These are phyloP conservation scores for Rotaria socialis DNA, from an alignment of 2,888 invertebrate species.

Conservation along the genomic window DNA sequence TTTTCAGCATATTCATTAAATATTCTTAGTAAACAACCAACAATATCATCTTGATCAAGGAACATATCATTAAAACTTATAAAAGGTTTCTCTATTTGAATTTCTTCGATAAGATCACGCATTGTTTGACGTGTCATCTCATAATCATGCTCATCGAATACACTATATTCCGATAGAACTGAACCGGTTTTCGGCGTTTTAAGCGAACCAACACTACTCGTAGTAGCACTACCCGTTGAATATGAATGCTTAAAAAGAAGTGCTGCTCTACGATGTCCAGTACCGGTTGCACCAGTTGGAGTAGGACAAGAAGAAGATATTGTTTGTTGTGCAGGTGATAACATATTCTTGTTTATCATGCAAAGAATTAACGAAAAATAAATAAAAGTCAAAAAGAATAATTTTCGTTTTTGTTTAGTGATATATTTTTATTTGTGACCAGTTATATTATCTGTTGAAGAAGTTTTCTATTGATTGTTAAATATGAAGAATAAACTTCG, in stretches of 20 bases:
- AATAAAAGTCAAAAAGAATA: not conserved
- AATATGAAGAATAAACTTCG: no score
- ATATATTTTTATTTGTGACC: not conserved
- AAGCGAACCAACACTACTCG: not conserved
- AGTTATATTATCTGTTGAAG: no score
- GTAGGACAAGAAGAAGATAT: not conserved
- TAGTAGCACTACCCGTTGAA: not conserved
- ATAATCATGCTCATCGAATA: conserved; percentile 7
- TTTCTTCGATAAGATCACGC: not conserved
- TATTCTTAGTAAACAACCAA: conserved; percentile 15
- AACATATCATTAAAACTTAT: conserved; percentile 19
- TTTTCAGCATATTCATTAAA: conserved; percentile 20
- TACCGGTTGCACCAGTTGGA: not conserved
- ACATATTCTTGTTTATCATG: not conserved
- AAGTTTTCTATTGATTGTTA: no score
- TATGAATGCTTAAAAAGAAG: not conserved
- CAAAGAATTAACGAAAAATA: not conserved
- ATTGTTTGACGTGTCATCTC: not conserved
- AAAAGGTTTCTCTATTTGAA: conserved; percentile 7
- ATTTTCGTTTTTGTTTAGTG: not conserved
- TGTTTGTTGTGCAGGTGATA: not conserved
- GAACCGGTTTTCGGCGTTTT: not conserved
- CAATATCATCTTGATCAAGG: not conserved
- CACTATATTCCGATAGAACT: not conserved
- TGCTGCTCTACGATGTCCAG: not conserved